phyloP scores from a whole-genome alignment of 1,140 invertebrate species.

The Cotesia typhae region DNA sequence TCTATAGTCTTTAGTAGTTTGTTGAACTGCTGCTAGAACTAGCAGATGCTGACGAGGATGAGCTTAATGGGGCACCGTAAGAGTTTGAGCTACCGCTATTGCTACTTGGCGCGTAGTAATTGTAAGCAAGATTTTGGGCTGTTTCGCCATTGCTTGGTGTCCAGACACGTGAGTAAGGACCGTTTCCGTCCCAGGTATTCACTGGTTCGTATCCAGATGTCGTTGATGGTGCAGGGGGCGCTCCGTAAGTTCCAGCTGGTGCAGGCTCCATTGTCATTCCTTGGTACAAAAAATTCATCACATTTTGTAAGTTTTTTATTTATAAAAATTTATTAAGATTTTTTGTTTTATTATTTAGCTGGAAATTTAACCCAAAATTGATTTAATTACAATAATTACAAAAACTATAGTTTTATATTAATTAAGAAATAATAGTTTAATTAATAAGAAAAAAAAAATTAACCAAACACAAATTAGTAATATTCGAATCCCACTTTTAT shows the following conservation, averaged over 20 bases:
- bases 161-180: conserved; percentile 80
- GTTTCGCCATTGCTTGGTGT: conserved; percentile 65
- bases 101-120: conserved; percentile 73
- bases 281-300: conserved; percentile 41
- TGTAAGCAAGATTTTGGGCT: conserved; percentile 79
- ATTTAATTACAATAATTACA: too few relatives aligned
- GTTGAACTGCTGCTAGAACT: conserved; percentile 66
- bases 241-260: conserved; percentile 68
- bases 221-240: conserved; percentile 67
- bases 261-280: conserved; percentile 78
- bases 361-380: too few relatives aligned
- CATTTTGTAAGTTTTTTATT: too few relatives aligned
- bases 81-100: conserved; percentile 58
- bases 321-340: too few relatives aligned
- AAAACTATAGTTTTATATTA: too few relatives aligned
- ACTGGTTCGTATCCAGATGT: conserved; percentile 67
- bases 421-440: too few relatives aligned
- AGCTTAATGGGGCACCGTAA: conserved; percentile 57
- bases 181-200: conserved; percentile 72
- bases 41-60: conserved; percentile 66
- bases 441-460: too few relatives aligned
- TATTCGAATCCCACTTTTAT: too few relatives aligned
- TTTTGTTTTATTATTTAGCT: too few relatives aligned
- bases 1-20: conserved; percentile 44
- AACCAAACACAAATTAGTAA: too few relatives aligned